Conservation (phyloP, 2,888 invertebrate species). For the Mesochorus sp. region DNA sequence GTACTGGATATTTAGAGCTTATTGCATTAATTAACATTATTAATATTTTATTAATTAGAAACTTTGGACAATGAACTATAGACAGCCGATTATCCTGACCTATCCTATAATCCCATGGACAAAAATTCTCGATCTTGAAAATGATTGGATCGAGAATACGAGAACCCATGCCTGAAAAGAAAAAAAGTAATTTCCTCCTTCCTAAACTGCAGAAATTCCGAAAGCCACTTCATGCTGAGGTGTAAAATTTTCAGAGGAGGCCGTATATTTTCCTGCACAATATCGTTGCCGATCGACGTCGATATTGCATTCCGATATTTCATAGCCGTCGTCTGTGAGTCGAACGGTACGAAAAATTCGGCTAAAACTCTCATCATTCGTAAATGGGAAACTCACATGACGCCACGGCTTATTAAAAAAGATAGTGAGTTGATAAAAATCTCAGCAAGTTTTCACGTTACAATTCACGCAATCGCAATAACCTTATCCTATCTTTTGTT, state of each 20-base stretch:
- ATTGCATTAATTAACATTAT: too few relatives aligned
- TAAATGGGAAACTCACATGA: slow-evolving; percentile 91
- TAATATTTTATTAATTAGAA: too few relatives aligned
- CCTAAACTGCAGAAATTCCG: slow-evolving; percentile 12
- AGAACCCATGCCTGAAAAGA: too few relatives aligned
- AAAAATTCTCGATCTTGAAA: too few relatives aligned
- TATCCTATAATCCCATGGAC: too few relatives aligned
- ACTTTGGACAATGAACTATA: too few relatives aligned
- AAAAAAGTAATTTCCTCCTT: slow-evolving; percentile 28
- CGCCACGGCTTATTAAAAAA: slow-evolving; percentile 86
- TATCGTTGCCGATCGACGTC: slow-evolving; percentile 87
- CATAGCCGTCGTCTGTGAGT: slow-evolving; percentile 87
- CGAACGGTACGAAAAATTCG: slow-evolving; percentile 81
- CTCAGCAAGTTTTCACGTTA: too few relatives aligned
- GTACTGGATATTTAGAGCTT: too few relatives aligned
- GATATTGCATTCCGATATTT: slow-evolving; percentile 90
- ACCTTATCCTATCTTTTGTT: too few relatives aligned
- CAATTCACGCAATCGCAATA: too few relatives aligned
- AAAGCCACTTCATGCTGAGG: slow-evolving; percentile 46
- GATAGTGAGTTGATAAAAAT: slow-evolving; percentile 76
- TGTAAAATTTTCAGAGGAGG: slow-evolving; percentile 71
- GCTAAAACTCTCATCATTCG: slow-evolving; percentile 85
- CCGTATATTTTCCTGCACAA: slow-evolving; percentile 82
- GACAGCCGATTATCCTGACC: too few relatives aligned
- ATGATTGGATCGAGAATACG: too few relatives aligned